A percentile compares a stretch with the other conserved stretches of the same genome.
phyloP scores from a whole-genome alignment of 2,113 vertebrate species.

The Pleuronectes platessa region DNA sequence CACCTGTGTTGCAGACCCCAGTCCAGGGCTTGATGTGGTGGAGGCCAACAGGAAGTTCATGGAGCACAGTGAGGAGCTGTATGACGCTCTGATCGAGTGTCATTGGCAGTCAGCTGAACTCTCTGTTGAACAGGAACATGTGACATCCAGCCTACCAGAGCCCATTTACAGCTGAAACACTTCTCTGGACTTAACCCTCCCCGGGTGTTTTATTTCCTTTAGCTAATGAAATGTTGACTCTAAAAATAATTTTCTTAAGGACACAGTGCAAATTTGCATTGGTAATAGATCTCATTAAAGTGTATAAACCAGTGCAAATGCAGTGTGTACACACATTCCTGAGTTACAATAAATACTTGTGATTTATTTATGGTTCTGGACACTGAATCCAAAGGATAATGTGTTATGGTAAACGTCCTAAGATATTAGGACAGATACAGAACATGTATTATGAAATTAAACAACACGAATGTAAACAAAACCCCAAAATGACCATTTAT shows the following conservation, averaged over 20 bases:
- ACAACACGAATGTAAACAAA: not conserved
- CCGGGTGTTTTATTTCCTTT: not conserved
- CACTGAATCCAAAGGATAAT: not conserved
- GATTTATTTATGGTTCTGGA: not conserved
- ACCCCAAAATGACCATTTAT: not conserved
- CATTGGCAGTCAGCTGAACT: conserved; percentile 90
- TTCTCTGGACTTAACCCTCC: not conserved
- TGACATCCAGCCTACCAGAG: conserved; percentile 59
- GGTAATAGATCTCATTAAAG: not conserved
- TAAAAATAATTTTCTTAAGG: not conserved
- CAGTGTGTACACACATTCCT: not conserved
- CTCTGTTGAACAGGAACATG: conserved; percentile 81
- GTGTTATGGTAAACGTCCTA: not conserved
- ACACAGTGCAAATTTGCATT: not conserved
- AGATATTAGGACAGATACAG: not conserved
- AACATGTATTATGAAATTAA: not conserved
- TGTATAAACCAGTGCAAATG: not conserved
- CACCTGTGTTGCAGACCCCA: conserved; percentile 83
- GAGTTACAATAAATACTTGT: not conserved
- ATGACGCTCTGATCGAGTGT: conserved; percentile 90
- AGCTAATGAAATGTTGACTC: not conserved
- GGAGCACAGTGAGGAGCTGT: conserved; percentile 94
- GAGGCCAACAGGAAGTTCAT: conserved; percentile 92
- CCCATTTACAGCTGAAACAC: conserved; percentile 59
- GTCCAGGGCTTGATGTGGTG: conserved; percentile 85